phyloP scores from a whole-genome alignment of 2,113 vertebrate genomes.

The Thalassarche chlororhynchos region DNA sequence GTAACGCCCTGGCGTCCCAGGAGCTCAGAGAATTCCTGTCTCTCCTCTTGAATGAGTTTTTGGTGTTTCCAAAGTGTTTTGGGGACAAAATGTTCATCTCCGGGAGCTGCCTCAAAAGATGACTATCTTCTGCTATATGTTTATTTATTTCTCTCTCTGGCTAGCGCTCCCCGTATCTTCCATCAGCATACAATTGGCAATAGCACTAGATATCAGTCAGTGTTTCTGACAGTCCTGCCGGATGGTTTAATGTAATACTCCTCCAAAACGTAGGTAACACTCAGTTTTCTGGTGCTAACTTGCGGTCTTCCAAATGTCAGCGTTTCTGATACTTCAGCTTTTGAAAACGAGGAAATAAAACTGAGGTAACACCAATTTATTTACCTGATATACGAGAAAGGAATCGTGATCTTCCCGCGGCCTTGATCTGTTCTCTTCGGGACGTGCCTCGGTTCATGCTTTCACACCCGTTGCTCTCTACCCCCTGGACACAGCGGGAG shows the following conservation, averaged over 20 bases:
- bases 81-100: accelerated
- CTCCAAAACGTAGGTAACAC: not conserved
- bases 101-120: not conserved
- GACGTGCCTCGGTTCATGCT: accelerated
- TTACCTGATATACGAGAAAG: accelerated
- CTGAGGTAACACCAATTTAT: not conserved
- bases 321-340: not conserved
- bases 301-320: not conserved
- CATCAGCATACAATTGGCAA: not conserved
- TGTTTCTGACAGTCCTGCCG: not conserved
- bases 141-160: not conserved
- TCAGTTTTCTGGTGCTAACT: not conserved
- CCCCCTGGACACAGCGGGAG: accelerated
- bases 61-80: not conserved
- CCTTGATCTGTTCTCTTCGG: not conserved
- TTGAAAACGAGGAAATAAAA: not conserved
- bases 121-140: not conserved
- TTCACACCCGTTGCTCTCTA: not conserved
- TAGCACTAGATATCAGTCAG: not conserved
- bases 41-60: not conserved
- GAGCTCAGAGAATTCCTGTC: not conserved
- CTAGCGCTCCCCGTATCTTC: accelerated
- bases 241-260: not conserved
- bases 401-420: not conserved
- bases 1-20: too few relatives aligned